phyloP scores from a whole-genome alignment of 2,113 vertebrate genomes.

The Aviceda subcristata region DNA sequence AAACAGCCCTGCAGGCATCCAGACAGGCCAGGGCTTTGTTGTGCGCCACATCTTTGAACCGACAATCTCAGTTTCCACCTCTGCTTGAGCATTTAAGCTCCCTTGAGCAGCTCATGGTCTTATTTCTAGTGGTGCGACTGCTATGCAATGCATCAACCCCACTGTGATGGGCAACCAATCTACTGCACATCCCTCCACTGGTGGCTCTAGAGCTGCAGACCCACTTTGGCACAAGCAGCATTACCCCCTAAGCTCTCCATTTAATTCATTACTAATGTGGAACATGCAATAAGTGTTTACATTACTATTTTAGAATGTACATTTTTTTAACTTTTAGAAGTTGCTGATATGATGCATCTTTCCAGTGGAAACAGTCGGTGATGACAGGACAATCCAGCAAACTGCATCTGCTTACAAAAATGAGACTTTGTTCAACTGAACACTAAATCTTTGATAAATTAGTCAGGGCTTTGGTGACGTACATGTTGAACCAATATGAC shows the following conservation, averaged over 20 bases:
- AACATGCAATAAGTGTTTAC: constrained; percentile 31
- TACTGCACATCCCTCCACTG: background rate
- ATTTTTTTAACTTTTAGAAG: background rate
- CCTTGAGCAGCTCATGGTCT: background rate
- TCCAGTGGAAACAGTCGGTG: constrained; percentile 17
- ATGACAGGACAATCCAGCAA: constrained; percentile 50
- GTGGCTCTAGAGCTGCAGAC: background rate
- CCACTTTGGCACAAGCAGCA: background rate
- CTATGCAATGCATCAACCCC: background rate
- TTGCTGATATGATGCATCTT: constrained; percentile 52
- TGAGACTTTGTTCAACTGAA: constrained; percentile 55
- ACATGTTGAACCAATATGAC: constrained; percentile 75
- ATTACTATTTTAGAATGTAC: constrained; percentile 3
- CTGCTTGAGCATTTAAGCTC: background rate
- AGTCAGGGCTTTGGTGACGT: constrained; percentile 69
- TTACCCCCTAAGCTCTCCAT: background rate
- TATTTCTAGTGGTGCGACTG: background rate
- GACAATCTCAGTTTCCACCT: background rate
- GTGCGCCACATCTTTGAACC: background rate
- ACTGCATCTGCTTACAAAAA: constrained; percentile 59
- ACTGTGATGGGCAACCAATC: fast-evolving
- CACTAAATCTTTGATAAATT: constrained; percentile 75
- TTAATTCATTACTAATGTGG: background rate
- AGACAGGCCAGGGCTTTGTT: background rate
- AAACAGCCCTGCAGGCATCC: background rate